Conservation (phyloP, 2,888 invertebrate genomes). For the Diaperis boleti region DNA sequence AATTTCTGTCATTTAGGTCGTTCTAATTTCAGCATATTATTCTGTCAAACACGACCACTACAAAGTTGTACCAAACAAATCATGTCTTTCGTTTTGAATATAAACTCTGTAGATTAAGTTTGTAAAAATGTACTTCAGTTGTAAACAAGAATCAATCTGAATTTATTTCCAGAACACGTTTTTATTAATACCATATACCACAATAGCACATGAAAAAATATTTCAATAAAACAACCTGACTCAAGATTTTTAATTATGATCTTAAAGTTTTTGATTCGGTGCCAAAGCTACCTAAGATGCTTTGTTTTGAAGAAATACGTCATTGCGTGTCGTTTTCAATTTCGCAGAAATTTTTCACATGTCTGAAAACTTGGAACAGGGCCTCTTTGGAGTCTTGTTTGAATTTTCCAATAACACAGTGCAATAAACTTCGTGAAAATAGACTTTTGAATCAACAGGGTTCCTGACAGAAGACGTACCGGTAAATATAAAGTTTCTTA, state of each 20-base stretch:
- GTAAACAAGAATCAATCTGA: no score
- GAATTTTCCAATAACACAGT: not conserved
- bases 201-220: no score
- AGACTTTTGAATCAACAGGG: no score
- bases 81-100: no score
- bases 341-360: slow-evolving; percentile 14
- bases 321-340: slow-evolving; percentile 23
- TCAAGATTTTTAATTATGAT: not conserved
- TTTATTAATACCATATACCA: no score
- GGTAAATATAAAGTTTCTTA: no score
- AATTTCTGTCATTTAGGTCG: not conserved
- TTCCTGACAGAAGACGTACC: no score
- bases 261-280: not conserved
- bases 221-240: no score
- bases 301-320: slow-evolving; percentile 23
- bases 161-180: not conserved
- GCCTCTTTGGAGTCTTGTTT: slow-evolving; percentile 9
- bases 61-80: not conserved
- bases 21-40: not conserved
- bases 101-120: no score
- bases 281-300: slow-evolving; percentile 17
- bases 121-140: not conserved
- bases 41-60: not conserved
- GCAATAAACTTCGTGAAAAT: not conserved
- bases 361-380: slow-evolving; percentile 21